phyloP scores from a whole-genome alignment of 2,797 vertebrate species.

The Xenopus petersii region DNA sequence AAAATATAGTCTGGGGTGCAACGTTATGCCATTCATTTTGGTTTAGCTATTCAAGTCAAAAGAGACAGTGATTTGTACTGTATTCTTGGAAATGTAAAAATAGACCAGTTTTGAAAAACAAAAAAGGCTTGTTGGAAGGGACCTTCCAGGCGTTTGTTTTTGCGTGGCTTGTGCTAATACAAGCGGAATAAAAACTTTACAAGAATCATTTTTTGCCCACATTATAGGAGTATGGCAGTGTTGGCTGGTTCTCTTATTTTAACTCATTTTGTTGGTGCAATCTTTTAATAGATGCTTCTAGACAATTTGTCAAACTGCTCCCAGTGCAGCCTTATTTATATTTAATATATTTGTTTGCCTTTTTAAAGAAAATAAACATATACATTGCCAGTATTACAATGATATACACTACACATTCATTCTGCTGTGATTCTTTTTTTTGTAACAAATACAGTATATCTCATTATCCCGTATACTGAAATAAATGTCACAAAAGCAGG shows the following conservation, averaged over 20 bases:
- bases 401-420: constrained; percentile 19
- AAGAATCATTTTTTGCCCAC: background rate
- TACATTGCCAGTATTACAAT: constrained; percentile 32
- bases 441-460: constrained; percentile 29
- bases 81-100: too few species aligned
- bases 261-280: background rate
- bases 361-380: constrained; percentile 39
- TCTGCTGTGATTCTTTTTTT: constrained; percentile 22
- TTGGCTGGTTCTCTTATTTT: background rate
- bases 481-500: constrained; percentile 46
- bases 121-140: too few species aligned
- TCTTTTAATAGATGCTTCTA: background rate
- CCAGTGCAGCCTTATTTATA: background rate
- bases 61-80: too few species aligned
- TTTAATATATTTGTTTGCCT: constrained; percentile 21
- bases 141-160: too few species aligned
- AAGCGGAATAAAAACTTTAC: background rate
- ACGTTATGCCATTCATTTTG: too few species aligned
- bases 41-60: too few species aligned
- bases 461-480: constrained; percentile 41
- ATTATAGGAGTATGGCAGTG: background rate
- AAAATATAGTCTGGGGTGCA: too few species aligned
- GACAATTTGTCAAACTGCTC: constrained; percentile 23
- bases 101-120: too few species aligned
- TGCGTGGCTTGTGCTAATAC: too few species aligned